These are phyloP conservation scores for Salvelinus alpinus DNA, from an alignment of 2,113 vertebrate species.

Conservation along the genomic window DNA sequence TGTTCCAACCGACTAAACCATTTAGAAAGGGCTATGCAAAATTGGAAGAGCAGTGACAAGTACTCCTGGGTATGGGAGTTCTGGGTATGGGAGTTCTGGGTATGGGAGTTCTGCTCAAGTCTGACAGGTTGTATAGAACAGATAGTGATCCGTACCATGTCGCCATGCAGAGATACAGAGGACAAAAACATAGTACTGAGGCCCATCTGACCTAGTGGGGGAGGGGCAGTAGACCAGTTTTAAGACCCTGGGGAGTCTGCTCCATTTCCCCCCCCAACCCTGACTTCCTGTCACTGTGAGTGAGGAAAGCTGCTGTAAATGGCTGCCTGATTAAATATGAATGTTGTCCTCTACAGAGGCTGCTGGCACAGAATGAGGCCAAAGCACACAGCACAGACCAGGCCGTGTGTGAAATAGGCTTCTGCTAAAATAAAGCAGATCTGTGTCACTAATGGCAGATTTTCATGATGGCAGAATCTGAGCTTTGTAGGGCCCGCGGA, in stretches of 20 bases:
- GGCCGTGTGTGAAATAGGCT: too few species aligned
- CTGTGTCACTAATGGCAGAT: neutral
- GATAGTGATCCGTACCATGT: too few species aligned
- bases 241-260: slow-evolving; percentile 6
- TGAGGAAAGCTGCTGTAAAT: neutral
- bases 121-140: too few species aligned
- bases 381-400: neutral
- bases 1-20: too few species aligned
- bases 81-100: too few species aligned
- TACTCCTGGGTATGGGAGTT: too few species aligned
- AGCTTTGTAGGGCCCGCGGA: neutral
- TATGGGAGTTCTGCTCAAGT: too few species aligned
- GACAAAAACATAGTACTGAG: too few species aligned
- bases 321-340: slow-evolving; percentile 13
- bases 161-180: too few species aligned
- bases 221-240: neutral
- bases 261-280: neutral
- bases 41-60: too few species aligned
- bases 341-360: neutral
- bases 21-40: too few species aligned
- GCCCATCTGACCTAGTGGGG: too few species aligned
- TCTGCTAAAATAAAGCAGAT: neutral
- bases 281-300: slow-evolving; percentile 1
- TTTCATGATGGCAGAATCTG: neutral
- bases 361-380: neutral